Evolutionary conservation across 1,140 invertebrate genomes (phyloP).

Genomic region (Sweltsa coloradensis): DNA sequence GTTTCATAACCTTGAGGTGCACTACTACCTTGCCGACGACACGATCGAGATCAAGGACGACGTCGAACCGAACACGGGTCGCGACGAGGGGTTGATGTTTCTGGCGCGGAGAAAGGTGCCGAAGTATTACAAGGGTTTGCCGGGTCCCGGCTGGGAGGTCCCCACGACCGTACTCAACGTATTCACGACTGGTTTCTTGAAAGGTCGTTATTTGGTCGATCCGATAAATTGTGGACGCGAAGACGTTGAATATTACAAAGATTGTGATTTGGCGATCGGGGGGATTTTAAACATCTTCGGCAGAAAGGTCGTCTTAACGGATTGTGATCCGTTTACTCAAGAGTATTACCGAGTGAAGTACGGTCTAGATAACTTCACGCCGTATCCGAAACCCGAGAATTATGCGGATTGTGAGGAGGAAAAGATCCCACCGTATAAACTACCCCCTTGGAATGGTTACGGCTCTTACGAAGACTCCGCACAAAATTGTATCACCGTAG

Average conservation of each 20-base stretch:
- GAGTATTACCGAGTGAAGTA: conserved; percentile 61
- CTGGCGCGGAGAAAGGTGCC: conserved; percentile 64
- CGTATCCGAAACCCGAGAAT: conserved; percentile 16
- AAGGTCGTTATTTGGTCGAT: conserved; percentile 47
- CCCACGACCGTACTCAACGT: conserved; percentile 57
- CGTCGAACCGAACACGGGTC: conserved; percentile 50
- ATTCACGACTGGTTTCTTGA: conserved; percentile 39
- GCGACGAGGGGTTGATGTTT: conserved; percentile 55
- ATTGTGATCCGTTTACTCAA: conserved; percentile 79
- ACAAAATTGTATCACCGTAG: conserved; percentile 63
- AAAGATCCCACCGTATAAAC: conserved; percentile 32
- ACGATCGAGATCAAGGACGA: conserved; percentile 80
- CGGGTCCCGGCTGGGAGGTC: conserved; percentile 43
- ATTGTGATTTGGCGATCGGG: conserved; percentile 68
- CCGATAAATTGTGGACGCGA: conserved; percentile 36
- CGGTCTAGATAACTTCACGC: conserved; percentile 39
- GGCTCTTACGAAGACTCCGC: conserved; percentile 79
- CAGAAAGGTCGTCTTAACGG: conserved; percentile 62
- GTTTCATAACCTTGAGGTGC: conserved; percentile 59
- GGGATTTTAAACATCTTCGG: conserved; percentile 66
- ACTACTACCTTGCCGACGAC: conserved; percentile 78
- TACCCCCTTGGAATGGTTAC: conserved; percentile 82
- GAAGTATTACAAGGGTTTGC: conserved; percentile 40
- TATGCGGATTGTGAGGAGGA: not conserved
- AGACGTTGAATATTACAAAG: conserved; percentile 47